Conservation (phyloP, 2,888 invertebrate genomes). For the Dendrolimus pini region DNA sequence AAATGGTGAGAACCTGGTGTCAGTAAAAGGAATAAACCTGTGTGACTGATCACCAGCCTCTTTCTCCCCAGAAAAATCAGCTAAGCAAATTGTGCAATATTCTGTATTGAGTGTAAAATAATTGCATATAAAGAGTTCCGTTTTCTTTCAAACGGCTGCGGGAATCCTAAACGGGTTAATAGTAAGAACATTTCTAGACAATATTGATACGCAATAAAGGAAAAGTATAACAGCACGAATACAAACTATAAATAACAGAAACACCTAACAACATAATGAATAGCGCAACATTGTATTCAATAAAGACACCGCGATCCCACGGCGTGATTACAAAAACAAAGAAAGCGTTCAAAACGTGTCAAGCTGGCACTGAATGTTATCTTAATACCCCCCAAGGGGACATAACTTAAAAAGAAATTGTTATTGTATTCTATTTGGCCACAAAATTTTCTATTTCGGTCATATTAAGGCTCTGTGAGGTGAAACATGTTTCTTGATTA, state of each 20-base stretch:
- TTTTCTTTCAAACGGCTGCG: too few relatives aligned
- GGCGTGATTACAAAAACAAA: background rate
- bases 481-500: background rate
- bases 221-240: background rate
- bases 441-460: background rate
- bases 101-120: too few relatives aligned
- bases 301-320: background rate
- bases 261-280: background rate
- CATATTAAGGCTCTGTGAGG: too few relatives aligned
- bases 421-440: background rate
- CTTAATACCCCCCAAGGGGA: background rate
- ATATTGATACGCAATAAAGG: background rate
- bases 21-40: too few relatives aligned
- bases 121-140: too few relatives aligned
- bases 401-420: background rate
- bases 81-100: too few relatives aligned
- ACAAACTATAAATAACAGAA: background rate
- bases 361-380: background rate
- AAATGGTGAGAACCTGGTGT: too few relatives aligned
- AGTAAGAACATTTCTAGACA: too few relatives aligned
- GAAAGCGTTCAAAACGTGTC: background rate
- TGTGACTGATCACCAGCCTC: too few relatives aligned
- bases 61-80: too few relatives aligned
- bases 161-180: too few relatives aligned
- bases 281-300: background rate